Conservation (phyloP, 1,140 invertebrate species). For the Glomeris maerens region DNA sequence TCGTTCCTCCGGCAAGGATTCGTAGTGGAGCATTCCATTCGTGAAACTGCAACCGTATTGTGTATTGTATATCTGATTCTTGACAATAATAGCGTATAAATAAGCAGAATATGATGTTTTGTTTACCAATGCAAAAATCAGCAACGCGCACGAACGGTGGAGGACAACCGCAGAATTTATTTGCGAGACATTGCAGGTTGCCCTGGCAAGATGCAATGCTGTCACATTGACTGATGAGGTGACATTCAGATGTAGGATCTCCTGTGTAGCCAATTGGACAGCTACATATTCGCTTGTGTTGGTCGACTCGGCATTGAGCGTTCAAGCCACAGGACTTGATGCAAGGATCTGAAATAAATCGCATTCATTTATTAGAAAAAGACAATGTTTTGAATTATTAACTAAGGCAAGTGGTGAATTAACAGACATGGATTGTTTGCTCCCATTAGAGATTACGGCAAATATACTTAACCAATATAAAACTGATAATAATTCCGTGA, state of each 20-base stretch:
- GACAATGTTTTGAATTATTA: too few species aligned
- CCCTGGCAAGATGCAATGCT: background rate
- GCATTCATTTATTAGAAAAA: background rate
- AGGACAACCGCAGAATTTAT: background rate
- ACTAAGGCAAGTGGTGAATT: too few species aligned
- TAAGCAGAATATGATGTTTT: background rate
- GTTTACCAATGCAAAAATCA: background rate
- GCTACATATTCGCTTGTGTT: constrained; percentile 44
- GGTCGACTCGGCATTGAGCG: constrained; percentile 54
- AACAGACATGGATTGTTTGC: too few species aligned
- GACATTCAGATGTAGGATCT: constrained; percentile 19
- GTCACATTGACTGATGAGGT: constrained; percentile 6
- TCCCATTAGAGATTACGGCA: background rate
- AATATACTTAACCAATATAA: background rate
- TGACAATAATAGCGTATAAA: constrained; percentile 13
- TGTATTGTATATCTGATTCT: constrained; percentile 14
- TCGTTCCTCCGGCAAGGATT: constrained; percentile 19
- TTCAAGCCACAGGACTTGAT: constrained; percentile 48
- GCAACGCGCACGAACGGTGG: background rate
- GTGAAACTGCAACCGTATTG: constrained; percentile 11
- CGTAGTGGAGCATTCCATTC: constrained; percentile 22
- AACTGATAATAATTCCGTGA: too few species aligned
- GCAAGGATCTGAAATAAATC: constrained; percentile 17
- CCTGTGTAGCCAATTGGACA: constrained; percentile 46
- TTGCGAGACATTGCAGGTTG: background rate